Base-by-base conservation (phyloP, 2,888 invertebrate genomes). In the Aspidapion aeneum region DNA sequence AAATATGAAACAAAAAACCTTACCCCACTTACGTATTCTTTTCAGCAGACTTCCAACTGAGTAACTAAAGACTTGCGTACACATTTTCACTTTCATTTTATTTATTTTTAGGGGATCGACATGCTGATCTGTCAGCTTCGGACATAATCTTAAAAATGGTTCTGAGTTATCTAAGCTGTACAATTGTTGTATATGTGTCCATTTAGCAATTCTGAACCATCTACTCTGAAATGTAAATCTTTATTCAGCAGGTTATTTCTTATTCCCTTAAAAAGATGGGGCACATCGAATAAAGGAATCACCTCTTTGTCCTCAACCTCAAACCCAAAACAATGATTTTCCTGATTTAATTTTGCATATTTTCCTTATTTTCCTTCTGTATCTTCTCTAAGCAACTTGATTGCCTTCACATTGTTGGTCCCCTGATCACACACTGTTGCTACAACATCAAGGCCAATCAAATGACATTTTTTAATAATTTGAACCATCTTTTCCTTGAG, bases 391-490 rank as follows among this genome's bases (percentile, higher is more conserved):
- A 71, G 60, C 7, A n/a, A 18, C 54, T 65, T 71, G 55, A 73
- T 66, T 9, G 71, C 71, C 18, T 68, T 63, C 55, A 54, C 56
- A 66, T 74, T 75, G 17, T 68, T 69, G 1, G 70, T 57, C 16
- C 72, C 74, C 62, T 74, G 74, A 62, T 74, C 74, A 66, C 67
- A 73, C 48, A 74, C 66, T 5, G 72, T 72, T 9, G 73, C 72
- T 17, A 73, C 64, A 49, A 73, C 62, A 22, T 57, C 57, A 1
- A 74, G 61, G 1, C 73, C 73, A 22, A 66, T 58, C 9, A 59
- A 35, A 52, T 64, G 58, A 19, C 68, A 57, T 49, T 58, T 55
- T 63, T 58, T 66, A 35, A 74, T 68, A 9, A 70, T 55, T 1
- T 51, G 19, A 48, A 66, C 65, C 49, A 72, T 61, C 9, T 66